A percentile compares a stretch with the other conserved stretches of the same genome.
Conservation (phyloP, 2,113 vertebrate genomes). For the Plecotus auritus region DNA sequence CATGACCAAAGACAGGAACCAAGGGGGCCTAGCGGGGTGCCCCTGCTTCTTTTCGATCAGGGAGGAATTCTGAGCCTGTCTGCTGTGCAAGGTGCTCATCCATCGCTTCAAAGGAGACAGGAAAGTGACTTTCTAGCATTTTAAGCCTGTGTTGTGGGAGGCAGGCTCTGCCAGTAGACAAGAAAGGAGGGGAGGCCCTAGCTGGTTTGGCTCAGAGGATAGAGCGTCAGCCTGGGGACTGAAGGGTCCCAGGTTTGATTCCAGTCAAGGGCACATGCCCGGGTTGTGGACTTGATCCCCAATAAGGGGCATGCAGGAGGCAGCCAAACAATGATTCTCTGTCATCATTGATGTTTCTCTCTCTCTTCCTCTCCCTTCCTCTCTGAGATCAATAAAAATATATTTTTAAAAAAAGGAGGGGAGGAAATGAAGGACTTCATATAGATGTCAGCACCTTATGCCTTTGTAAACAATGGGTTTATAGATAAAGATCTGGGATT, state of each 20-base stretch:
- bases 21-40: rapidly evolving
- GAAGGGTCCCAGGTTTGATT: no score
- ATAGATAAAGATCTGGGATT: background rate
- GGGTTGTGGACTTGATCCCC: no score
- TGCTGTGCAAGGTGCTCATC: background rate
- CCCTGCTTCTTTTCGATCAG: background rate
- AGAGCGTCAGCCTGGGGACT: no score
- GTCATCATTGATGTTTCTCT: no score
- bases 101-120: background rate
- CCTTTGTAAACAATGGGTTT: background rate
- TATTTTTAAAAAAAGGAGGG: background rate
- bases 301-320: no score
- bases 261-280: no score
- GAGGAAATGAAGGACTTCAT: background rate
- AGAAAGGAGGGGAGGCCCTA: background rate
- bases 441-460: background rate
- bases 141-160: background rate
- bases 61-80: no score
- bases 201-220: no score
- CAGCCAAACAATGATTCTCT: no score
- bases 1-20: background rate
- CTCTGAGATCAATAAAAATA: no score
- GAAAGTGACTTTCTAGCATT: background rate
- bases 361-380: no score
- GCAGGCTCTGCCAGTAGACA: background rate